Evolutionary conservation across 2,113 vertebrate species (phyloP).

Genomic region (Cyprinodon variegatus): DNA sequence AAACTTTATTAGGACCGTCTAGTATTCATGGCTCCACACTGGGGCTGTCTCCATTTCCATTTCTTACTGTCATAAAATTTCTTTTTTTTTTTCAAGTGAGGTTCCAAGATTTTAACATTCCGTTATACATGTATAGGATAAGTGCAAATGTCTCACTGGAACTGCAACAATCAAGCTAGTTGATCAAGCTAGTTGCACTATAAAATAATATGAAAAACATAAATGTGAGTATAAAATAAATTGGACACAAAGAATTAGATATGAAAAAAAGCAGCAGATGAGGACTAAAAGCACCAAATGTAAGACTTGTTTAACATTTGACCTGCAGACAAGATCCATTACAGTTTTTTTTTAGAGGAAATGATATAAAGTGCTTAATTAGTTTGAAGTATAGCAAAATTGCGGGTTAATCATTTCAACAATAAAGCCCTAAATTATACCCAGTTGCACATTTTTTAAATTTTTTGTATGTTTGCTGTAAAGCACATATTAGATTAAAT

Average conservation of each 20-base stretch:
- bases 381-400: no score
- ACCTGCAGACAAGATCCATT: neutral
- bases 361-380: neutral
- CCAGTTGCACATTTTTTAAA: no score
- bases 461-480: no score
- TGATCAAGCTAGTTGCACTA: neutral
- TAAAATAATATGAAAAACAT: neutral
- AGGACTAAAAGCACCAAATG: neutral
- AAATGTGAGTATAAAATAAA: neutral
- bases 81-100: neutral
- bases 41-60: constrained; percentile 5
- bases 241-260: neutral
- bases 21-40: neutral
- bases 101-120: neutral
- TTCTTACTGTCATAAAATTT: constrained; percentile 7
- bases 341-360: neutral
- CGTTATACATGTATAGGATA: neutral
- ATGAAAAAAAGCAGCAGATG: neutral
- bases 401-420: no score
- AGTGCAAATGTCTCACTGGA: neutral
- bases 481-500: no score
- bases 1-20: constrained; percentile 15
- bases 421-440: no score
- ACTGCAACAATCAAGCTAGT: neutral
- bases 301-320: neutral